Conservation (phyloP, 1,140 invertebrate genomes). For the Drosophila ohnishii region DNA sequence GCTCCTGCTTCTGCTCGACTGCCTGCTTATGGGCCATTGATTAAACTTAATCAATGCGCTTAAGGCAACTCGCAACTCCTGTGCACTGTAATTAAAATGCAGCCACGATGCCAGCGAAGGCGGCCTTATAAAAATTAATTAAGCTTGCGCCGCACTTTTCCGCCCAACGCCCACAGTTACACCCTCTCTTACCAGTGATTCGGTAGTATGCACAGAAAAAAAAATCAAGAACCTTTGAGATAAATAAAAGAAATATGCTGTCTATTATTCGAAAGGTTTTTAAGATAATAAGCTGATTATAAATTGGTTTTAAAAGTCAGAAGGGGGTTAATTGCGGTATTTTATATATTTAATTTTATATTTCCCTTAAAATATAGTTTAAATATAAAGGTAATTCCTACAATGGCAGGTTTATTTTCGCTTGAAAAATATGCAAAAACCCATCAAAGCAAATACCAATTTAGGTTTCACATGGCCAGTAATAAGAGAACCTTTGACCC, state of each 20-base stretch:
- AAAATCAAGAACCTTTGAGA: neutral
- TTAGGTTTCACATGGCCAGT: neutral
- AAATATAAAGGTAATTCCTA: too few species aligned
- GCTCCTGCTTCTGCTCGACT: constrained; percentile 15
- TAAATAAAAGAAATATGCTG: neutral
- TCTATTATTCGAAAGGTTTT: neutral
- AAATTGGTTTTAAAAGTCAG: too few species aligned
- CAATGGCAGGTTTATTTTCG: too few species aligned
- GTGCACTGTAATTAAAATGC: constrained; percentile 80
- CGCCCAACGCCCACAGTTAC: constrained; percentile 11
- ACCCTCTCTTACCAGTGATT: constrained; percentile 2
- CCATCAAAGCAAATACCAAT: neutral
- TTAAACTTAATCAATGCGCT: constrained; percentile 80
- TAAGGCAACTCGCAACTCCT: constrained; percentile 71
- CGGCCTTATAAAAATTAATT: constrained; percentile 81
- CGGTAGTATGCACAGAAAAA: constrained; percentile 7
- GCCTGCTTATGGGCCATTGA: constrained; percentile 76
- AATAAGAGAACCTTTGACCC: neutral
- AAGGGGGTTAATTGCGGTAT: neutral
- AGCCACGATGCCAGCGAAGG: constrained; percentile 35
- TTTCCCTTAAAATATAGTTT: too few species aligned
- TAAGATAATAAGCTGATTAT: neutral
- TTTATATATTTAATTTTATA: neutral
- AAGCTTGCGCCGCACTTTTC: constrained; percentile 64
- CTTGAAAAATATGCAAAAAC: neutral